Conservation (phyloP, 2,797 vertebrate genomes). For the Sebastes paucispinis region DNA sequence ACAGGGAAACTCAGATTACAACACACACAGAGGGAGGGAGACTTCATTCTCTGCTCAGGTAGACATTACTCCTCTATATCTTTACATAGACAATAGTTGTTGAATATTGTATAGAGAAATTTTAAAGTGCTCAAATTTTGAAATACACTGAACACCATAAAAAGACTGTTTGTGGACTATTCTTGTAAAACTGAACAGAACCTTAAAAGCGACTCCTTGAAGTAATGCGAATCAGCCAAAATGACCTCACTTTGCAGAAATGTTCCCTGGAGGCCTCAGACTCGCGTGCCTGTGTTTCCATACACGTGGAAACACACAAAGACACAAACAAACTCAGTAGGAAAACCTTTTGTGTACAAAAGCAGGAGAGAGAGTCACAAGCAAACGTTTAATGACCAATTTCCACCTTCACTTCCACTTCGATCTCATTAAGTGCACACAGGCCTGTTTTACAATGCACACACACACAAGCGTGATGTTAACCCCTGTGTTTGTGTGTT, state of each 20-base stretch:
- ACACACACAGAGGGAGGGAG: no score
- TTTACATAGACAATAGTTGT: no score
- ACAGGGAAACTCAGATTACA: no score
- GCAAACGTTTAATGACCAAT: constrained; percentile 25
- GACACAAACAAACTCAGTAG: background rate
- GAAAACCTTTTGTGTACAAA: constrained; percentile 6
- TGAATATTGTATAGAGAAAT: background rate
- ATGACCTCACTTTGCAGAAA: constrained; percentile 19
- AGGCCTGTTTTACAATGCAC: constrained; percentile 24
- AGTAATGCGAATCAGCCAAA: background rate
- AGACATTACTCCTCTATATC: no score
- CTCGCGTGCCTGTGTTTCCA: background rate
- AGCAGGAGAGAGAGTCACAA: constrained; percentile 1
- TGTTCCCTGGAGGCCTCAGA: background rate
- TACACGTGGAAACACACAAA: background rate
- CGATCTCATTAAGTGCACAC: constrained; percentile 33
- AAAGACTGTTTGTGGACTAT: background rate
- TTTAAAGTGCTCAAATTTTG: background rate
- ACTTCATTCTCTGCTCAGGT: no score
- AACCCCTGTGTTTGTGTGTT: background rate
- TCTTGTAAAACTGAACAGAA: background rate
- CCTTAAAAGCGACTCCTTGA: background rate
- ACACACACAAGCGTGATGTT: no score
- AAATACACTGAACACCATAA: background rate
- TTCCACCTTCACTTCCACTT: constrained; percentile 51